Base-by-base conservation (phyloP, 1,140 invertebrate species). In the Manduca sexta region DNA sequence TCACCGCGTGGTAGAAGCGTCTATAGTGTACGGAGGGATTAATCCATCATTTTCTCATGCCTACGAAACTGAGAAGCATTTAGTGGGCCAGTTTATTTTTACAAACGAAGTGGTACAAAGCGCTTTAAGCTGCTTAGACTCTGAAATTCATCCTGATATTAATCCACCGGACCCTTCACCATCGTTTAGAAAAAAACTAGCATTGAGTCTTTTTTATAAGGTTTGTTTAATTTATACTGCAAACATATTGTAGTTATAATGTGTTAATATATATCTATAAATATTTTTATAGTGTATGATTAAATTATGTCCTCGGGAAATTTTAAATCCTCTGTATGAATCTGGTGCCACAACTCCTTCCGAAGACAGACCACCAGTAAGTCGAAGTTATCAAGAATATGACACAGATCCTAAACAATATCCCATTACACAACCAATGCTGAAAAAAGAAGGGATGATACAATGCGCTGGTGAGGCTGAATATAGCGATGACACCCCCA, bases 121-220 rank as follows among this genome's bases (percentile, higher is more conserved):
- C 34, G 89, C 90, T 0, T 56, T 93, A 8, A 50, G 84, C 6
- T 74, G 70, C 5, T 71, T 94, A 45, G 74, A 89, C 12, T 56
- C 56, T 1, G 92, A 94, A 74, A 52, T 93, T 1, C 59, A 88
- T n/a, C 91, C 92, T 6, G 87, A 90, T 60, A 66, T 86, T 40
- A 70, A 84, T 18, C 77, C 89, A n/a, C 89, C 89, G 0, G 88
- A 92, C 62, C 87, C 89, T 30, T 87, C 87, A 1, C 88, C 91
- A 1, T 74, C 87, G 51, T 93, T 90, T 58, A 86, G 92, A 42
- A 91, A 88, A 50, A 78, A 77, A 31, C 64, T 93, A 2, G 88
- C 91, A 0, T 69, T 88, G 43, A 80, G 86, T 47, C 69, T 94
- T 11, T 90, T 93, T 55, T 94, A 93, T 62, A 93, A 93, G 86